These are phyloP conservation scores for Dufourea novaeangliae DNA, from an alignment of 1,140 invertebrate genomes.

Conservation along the genomic window DNA sequence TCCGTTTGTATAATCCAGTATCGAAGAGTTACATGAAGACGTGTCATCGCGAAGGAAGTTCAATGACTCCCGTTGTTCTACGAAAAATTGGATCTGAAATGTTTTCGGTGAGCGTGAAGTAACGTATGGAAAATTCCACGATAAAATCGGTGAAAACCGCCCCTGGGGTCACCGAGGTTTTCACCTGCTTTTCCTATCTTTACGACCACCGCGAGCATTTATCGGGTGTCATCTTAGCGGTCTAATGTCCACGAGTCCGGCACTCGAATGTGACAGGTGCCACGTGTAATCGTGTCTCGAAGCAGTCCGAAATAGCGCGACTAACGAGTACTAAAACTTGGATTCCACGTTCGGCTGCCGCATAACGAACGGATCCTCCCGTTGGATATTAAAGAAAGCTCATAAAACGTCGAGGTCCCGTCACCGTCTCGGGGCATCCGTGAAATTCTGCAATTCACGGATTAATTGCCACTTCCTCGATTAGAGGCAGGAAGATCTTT, in stretches of 20 bases:
- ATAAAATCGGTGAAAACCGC: conserved; percentile 29
- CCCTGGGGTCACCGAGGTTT: conserved; percentile 27
- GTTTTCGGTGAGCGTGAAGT: neutral
- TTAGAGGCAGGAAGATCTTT: no score
- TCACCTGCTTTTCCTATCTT: conserved; percentile 69
- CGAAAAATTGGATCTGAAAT: neutral
- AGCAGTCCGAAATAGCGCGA: conserved; percentile 39
- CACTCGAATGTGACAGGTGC: conserved; percentile 59
- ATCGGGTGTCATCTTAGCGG: conserved; percentile 59
- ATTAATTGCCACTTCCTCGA: no score
- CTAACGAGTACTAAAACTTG: conserved; percentile 8
- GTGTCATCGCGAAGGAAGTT: neutral
- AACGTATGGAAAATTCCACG: conserved; percentile 15
- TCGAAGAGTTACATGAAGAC: neutral
- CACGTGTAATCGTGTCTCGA: conserved; percentile 37
- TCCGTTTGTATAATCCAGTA: no score
- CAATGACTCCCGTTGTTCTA: neutral
- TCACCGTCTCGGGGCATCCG: no score
- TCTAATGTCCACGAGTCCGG: conserved; percentile 51
- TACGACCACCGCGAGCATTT: conserved; percentile 43
- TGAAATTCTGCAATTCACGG: neutral
- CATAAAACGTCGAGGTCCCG: no score
- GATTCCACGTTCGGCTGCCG: neutral
- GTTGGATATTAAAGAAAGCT: neutral
- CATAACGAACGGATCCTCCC: neutral